These are phyloP conservation scores for Triplophysa yarkandensis DNA, from an alignment of 2,797 vertebrate genomes.

Conservation along the genomic window DNA sequence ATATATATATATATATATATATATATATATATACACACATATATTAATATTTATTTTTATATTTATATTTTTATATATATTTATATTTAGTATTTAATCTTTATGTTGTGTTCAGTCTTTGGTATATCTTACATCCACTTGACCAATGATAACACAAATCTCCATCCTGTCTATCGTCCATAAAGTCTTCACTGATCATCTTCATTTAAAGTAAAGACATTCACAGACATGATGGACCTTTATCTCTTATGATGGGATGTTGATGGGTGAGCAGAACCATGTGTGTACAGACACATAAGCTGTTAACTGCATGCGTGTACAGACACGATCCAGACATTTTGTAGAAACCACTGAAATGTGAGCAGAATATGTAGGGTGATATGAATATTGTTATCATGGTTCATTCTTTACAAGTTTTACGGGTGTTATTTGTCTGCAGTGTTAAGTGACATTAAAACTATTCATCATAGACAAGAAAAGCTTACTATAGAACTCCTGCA, in stretches of 20 bases:
- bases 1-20: too few species aligned
- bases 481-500: neutral
- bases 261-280: slow-evolving; percentile 33
- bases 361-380: neutral
- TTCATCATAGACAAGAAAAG: neutral
- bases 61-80: too few species aligned
- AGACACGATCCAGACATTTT: slow-evolving; percentile 29
- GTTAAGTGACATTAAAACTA: too few species aligned
- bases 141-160: neutral
- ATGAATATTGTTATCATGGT: neutral
- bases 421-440: too few species aligned
- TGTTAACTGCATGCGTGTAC: slow-evolving; percentile 32
- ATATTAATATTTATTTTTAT: too few species aligned
- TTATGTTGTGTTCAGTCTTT: neutral
- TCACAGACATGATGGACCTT: slow-evolving; percentile 50
- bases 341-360: slow-evolving; percentile 12
- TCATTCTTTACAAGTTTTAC: neutral
- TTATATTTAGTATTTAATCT: too few species aligned
- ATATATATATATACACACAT: too few species aligned
- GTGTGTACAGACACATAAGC: slow-evolving; percentile 16
- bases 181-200: slow-evolving; percentile 36
- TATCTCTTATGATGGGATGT: slow-evolving; percentile 7
- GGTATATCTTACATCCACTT: neutral
- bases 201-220: slow-evolving; percentile 44
- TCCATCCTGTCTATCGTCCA: slow-evolving; percentile 17